Evolutionary conservation across 1,140 invertebrate species (phyloP).

Genomic region (Zaprionus vittiger): DNA sequence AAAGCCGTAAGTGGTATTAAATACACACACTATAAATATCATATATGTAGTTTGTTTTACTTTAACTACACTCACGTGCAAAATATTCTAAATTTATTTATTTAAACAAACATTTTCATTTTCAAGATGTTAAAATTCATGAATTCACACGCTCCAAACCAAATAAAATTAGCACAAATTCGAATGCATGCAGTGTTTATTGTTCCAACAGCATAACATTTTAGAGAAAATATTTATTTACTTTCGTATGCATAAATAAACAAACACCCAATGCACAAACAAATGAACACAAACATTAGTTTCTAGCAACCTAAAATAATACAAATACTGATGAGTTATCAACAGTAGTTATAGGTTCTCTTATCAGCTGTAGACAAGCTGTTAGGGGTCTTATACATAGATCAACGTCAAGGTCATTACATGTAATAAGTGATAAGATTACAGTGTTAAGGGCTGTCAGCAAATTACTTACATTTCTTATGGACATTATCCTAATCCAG

Average conservation of each 20-base stretch:
- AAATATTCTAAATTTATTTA: not conserved
- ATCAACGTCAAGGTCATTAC: too few species aligned
- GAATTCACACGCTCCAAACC: not conserved
- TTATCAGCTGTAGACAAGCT: too few species aligned
- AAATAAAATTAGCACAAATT: conserved; percentile 9
- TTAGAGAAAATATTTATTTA: conserved; percentile 3
- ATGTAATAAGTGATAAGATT: too few species aligned
- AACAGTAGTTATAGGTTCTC: too few species aligned
- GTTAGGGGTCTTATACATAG: too few species aligned
- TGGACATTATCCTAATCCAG: too few species aligned
- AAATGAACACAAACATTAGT: not conserved
- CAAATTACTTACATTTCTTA: too few species aligned
- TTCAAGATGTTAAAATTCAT: conserved; percentile 13
- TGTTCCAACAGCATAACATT: not conserved
- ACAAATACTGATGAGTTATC: not conserved
- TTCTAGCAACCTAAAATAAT: not conserved
- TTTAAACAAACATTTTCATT: not conserved
- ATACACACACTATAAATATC: not conserved
- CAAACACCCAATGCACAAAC: not conserved
- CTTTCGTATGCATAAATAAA: conserved; percentile 2
- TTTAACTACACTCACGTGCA: not conserved
- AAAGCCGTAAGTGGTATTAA: not conserved
- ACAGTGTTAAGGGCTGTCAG: not conserved
- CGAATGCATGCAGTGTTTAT: not conserved
- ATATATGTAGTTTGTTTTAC: not conserved